A percentile compares a stretch with the other conserved stretches of the same genome.
phyloP scores from a whole-genome alignment of 2,113 vertebrate genomes.

The Edolisoma coerulescens region DNA sequence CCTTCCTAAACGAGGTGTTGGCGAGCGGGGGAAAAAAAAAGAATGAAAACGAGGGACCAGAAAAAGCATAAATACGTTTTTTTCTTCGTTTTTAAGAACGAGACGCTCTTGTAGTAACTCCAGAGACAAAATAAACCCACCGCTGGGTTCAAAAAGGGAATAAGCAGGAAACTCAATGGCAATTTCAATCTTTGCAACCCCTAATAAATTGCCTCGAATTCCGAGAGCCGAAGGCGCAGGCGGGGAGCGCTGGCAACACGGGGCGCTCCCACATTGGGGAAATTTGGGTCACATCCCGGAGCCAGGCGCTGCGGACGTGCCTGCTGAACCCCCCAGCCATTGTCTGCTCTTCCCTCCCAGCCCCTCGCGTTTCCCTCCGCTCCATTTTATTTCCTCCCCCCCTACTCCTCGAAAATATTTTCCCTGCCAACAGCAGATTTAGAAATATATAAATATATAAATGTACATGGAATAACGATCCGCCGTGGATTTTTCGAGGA shows the following conservation, averaged over 20 bases:
- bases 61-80: neutral
- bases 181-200: neutral
- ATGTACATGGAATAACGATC: neutral
- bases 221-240: neutral
- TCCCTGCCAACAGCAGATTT: neutral
- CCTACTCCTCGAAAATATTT: neutral
- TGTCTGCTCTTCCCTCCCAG: neutral
- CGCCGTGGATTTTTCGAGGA: neutral
- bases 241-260: neutral
- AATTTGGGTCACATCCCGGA: conserved; percentile 28
- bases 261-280: neutral
- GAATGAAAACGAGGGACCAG: neutral
- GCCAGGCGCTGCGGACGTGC: neutral
- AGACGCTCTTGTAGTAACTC: neutral
- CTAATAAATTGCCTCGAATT: neutral
- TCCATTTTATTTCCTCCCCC: neutral
- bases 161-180: neutral
- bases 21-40: rapidly evolving
- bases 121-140: neutral
- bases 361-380: neutral
- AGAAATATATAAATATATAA: neutral
- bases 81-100: neutral
- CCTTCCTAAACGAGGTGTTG: neutral
- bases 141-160: neutral
- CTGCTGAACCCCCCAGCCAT: neutral